A percentile compares a stretch with the other conserved stretches of the same genome.
phyloP scores from a whole-genome alignment of 2,888 invertebrate species.

The Gortyna flavago region DNA sequence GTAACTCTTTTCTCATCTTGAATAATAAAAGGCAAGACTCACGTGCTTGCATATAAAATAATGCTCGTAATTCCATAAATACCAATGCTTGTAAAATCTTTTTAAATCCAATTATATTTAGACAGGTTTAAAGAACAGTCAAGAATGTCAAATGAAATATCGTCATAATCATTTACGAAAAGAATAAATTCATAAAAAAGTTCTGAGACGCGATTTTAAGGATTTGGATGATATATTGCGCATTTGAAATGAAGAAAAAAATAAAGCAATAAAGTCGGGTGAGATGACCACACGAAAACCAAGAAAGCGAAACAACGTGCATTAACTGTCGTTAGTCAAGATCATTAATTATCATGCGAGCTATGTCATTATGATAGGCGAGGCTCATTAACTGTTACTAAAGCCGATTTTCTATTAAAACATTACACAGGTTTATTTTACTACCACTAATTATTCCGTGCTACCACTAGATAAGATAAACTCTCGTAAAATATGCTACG shows the following conservation, averaged over 20 bases:
- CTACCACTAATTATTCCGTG: too few species aligned
- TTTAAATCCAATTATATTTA: conserved; percentile 37
- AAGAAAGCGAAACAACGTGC: conserved; percentile 83
- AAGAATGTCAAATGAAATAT: conserved; percentile 44
- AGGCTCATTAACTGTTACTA: conserved; percentile 66
- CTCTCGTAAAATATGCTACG: conserved; percentile 40
- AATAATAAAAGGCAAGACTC: conserved; percentile 54
- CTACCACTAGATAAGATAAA: conserved; percentile 65
- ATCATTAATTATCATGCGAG: conserved; percentile 72
- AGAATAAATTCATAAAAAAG: conserved; percentile 22
- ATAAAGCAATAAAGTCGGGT: conserved; percentile 39
- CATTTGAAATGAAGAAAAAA: conserved; percentile 46
- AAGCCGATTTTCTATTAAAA: conserved; percentile 62
- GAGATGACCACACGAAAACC: conserved; percentile 70
- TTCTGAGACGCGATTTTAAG: conserved; percentile 12
- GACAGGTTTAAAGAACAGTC: conserved; percentile 33
- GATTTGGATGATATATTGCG: conserved; percentile 45
- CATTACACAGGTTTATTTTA: conserved; percentile 67
- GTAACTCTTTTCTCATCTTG: conserved; percentile 43
- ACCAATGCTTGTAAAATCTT: conserved; percentile 23
- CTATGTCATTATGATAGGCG: conserved; percentile 68
- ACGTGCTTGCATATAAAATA: conserved; percentile 41
- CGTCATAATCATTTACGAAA: conserved; percentile 34
- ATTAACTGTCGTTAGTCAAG: conserved; percentile 68
- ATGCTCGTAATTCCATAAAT: conserved; percentile 33